Evolutionary conservation across 2,113 vertebrate genomes (phyloP).

Genomic region (Sebastes fasciatus): DNA sequence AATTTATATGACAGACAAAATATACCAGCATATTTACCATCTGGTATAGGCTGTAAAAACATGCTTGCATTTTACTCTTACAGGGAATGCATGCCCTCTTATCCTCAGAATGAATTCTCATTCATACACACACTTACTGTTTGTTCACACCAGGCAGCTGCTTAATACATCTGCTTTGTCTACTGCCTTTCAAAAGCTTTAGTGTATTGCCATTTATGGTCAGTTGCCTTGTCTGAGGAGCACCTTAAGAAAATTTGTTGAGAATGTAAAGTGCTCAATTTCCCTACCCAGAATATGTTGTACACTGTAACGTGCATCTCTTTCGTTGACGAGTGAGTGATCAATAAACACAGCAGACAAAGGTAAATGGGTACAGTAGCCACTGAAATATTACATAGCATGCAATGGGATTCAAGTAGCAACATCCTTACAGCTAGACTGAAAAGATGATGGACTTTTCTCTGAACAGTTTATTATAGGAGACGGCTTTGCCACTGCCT

Average conservation of each 20-base stretch:
- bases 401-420: background rate
- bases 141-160: slow-evolving; percentile 34
- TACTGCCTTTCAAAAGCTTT: background rate
- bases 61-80: slow-evolving; percentile 6
- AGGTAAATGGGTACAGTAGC: background rate
- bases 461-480: background rate
- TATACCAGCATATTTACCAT: slow-evolving; percentile 13
- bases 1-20: slow-evolving; percentile 13
- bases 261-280: background rate
- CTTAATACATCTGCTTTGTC: slow-evolving; percentile 20
- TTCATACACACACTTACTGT: background rate
- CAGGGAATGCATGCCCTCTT: background rate
- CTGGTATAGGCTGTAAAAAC: slow-evolving; percentile 10
- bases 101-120: background rate
- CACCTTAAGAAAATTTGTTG: background rate
- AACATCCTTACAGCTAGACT: background rate
- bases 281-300: background rate
- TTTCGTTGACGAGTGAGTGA: background rate
- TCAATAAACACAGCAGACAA: background rate
- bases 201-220: background rate
- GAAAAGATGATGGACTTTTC: background rate
- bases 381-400: background rate
- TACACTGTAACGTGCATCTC: background rate
- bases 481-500: background rate
- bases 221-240: background rate